Percentiles rank a stretch among this genome's conserved stretches.
Conservation (phyloP, 2,113 vertebrate species). For the Montifringilla adamsi region DNA sequence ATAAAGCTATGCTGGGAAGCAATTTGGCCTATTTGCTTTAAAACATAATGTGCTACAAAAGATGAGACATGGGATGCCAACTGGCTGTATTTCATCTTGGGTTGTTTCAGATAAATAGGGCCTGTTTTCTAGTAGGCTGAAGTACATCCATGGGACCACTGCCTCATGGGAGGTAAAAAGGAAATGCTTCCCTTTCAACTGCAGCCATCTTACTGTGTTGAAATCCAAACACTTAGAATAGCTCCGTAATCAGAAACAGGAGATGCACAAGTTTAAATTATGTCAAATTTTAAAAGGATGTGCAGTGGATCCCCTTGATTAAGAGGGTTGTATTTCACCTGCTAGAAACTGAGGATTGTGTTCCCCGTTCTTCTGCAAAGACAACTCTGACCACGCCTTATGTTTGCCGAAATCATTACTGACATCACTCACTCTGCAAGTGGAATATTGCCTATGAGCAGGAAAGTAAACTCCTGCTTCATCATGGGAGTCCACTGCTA, state of each 20-base stretch:
- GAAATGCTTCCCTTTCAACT: not conserved
- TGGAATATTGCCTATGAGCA: not conserved
- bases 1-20: not conserved
- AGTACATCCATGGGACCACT: not conserved
- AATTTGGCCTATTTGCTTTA: not conserved
- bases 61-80: not conserved
- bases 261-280: not conserved
- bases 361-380: not conserved
- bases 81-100: not conserved
- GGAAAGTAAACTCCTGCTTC: not conserved
- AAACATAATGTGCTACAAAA: not conserved
- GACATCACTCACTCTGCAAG: not conserved
- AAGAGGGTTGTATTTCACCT: not conserved
- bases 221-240: not conserved
- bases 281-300: not conserved
- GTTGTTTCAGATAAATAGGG: not conserved
- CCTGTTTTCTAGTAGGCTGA: not conserved
- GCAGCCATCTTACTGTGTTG: not conserved
- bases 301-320: not conserved
- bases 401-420: not conserved
- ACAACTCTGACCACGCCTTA: not conserved
- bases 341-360: not conserved
- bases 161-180: not conserved
- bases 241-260: not conserved
- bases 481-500: not conserved